Evolutionary conservation across 2,888 invertebrate species (phyloP), one percentile per base, ranked within the genome.

Genomic region (Thyatira batis): DNA sequence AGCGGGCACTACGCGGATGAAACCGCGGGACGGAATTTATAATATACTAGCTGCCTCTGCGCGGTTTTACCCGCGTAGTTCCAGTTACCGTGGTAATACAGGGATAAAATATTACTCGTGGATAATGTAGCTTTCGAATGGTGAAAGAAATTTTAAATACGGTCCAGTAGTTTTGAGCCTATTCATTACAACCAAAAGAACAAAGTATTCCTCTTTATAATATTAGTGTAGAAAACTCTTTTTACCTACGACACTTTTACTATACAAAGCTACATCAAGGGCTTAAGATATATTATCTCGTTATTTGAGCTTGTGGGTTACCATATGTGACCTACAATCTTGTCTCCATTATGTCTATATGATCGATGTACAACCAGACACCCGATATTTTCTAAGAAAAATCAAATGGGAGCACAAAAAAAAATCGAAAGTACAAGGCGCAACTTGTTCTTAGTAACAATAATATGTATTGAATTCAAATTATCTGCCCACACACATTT

Each of bases 401-500:
- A 6, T 13, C 13, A 8, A 45, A 23, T 1, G 6, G 5, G 9
- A n/a, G 0, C 17, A 39, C 17, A 39, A 33, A 33, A 39, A 39
- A 27, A 39, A 45, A 45, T 45, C 45, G 45, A 45, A 45, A 45
- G 45, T 45, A 45, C 17, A 9, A n/a, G n/a, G n/a, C 21, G 21
- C 45, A 17, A 39, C 13, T 39, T n/a, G 13, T 45, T n/a, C 11
- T 2, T 13, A 25, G 13, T 13, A 45, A 25, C 25, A 13, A 25
- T 25, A 20, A 2, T 4, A 2, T 8, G 17, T 30, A 50, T 23
- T 43, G 43, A 50, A 50, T 50, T 50, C 43, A 50, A 50, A 50
- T 50, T 25, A n/a, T 27, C 21, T 39, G 23, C 50, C 50, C 33
- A 50, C 50, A 25, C 50, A n/a, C 43, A 9, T n/a, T 21, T 9